A percentile compares a stretch with the other conserved stretches of the same genome.
phyloP scores from a whole-genome alignment of 1,140 invertebrate genomes.

The Drosophila yakuba region DNA sequence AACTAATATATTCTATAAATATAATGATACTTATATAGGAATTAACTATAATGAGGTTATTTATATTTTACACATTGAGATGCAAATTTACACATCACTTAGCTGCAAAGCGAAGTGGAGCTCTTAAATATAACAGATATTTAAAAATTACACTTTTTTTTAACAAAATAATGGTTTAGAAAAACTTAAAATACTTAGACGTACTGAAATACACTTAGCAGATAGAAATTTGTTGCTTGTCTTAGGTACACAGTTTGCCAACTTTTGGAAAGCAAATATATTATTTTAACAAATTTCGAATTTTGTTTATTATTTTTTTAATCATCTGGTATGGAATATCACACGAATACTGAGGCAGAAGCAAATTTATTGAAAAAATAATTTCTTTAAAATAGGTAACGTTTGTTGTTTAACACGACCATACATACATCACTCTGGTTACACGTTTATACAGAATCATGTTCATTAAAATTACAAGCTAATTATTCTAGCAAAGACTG shows the following conservation, averaged over 20 bases:
- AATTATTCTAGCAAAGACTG: slow-evolving; percentile 68
- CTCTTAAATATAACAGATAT: slow-evolving; percentile 46
- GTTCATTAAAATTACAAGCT: slow-evolving; percentile 4
- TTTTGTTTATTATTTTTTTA: slow-evolving; percentile 17
- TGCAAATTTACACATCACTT: slow-evolving; percentile 59
- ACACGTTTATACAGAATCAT: slow-evolving; percentile 2
- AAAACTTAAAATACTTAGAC: slow-evolving; percentile 62
- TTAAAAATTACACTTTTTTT: slow-evolving; percentile 64
- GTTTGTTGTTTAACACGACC: slow-evolving; percentile 28
- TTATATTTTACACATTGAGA: slow-evolving; percentile 37
- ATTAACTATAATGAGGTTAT: slow-evolving; percentile 12
- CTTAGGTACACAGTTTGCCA: slow-evolving; percentile 77
- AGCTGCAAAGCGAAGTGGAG: slow-evolving; percentile 30
- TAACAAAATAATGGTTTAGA: slow-evolving; percentile 54
- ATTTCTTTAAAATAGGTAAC: slow-evolving; percentile 72
- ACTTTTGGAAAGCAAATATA: slow-evolving; percentile 67
- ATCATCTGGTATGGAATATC: slow-evolving; percentile 67
- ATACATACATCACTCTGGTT: slow-evolving; percentile 1
- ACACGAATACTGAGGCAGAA: slow-evolving; percentile 73
- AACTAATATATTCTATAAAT: slow-evolving; percentile 41
- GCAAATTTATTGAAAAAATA: slow-evolving; percentile 61
- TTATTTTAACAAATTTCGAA: slow-evolving; percentile 49
- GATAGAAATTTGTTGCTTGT: slow-evolving; percentile 20
- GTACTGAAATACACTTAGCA: slow-evolving; percentile 38
- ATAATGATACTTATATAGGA: too few species aligned